Evolutionary conservation across 2,797 vertebrate genomes (phyloP).

Genomic region (Typhlichthys subterraneus): DNA sequence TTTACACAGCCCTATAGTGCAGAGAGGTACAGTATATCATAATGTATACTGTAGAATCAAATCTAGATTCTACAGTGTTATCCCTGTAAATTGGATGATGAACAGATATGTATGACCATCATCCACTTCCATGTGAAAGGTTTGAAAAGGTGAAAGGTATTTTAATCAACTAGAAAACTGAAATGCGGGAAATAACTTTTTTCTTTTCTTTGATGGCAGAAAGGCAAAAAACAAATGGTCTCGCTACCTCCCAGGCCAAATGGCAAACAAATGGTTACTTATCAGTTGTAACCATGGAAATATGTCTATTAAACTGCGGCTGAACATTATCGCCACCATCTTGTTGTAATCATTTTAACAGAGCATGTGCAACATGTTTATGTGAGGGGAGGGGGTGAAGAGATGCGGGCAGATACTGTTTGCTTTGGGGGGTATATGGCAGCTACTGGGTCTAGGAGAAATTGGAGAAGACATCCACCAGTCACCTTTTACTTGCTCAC

Average conservation of each 20-base stretch:
- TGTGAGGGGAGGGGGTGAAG: conserved; percentile 19
- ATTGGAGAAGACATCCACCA: conserved; percentile 80
- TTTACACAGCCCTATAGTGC: no score
- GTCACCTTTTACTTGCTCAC: conserved; percentile 84
- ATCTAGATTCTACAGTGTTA: no score
- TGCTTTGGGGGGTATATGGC: background rate
- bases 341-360: conserved; percentile 56
- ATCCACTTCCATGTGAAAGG: no score
- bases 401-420: background rate
- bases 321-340: conserved; percentile 64
- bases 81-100: no score
- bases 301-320: conserved; percentile 38
- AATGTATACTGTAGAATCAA: no score
- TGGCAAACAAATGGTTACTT: conserved; percentile 9
- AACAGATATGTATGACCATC: no score
- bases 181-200: no score
- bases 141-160: no score
- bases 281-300: conserved; percentile 29
- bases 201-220: no score
- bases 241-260: background rate
- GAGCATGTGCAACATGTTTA: conserved; percentile 60
- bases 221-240: background rate
- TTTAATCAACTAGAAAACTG: no score
- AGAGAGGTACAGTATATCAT: no score
- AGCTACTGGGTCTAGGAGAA: conserved; percentile 57